Base-by-base conservation (phyloP, 2,888 invertebrate species). In the Xylocampa areola region DNA sequence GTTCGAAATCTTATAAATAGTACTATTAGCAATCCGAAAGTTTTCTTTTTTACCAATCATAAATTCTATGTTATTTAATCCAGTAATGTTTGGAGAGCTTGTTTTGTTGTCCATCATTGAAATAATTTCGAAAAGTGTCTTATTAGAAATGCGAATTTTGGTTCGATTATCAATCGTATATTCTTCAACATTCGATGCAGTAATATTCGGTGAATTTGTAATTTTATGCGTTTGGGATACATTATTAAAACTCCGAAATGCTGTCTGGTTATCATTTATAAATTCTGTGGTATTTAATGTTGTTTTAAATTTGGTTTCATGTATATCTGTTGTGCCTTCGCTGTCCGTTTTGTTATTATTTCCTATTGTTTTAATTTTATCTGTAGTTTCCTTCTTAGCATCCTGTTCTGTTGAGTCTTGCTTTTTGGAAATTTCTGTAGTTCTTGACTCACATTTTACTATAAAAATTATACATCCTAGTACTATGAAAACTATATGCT, bases 231-330 rank as follows among this genome's bases (percentile, higher is more conserved):
- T n/a, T n/a, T n/a, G n/a, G n/a, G n/a, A n/a, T n/a, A n/a, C n/a
- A n/a, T 32, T 16, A 0, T 7, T n/a, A n/a, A 1, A 16, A 7
- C 5, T 17, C n/a, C 2, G 10, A n/a, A 2, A n/a, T 10, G 10
- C 17, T n/a, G 17, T 35, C n/a, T 11, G 13, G 8, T 1, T n/a
- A 17, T 23, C 8, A 0, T 25, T 6, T 1, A 6, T 5, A 6
- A 35, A 1, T 44, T 61, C 33, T 10, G 55, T 47, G 0, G 29
- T 5, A 19, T 62, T 54, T 0, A 17, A 33, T n/a, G 17, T 14
- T 0, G 10, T 35, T n/a, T 35, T 10, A 0, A 5, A 8, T n/a
- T 27, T 11, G 0, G 35, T 6, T 19, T 16, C 4, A 10, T 43
- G 17, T 2, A 13, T n/a, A 2, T 47, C 14, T 10, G 7, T 7